These are phyloP conservation scores for Camponotus floridanus DNA, from an alignment of 1,140 invertebrate genomes.

Conservation along the genomic window DNA sequence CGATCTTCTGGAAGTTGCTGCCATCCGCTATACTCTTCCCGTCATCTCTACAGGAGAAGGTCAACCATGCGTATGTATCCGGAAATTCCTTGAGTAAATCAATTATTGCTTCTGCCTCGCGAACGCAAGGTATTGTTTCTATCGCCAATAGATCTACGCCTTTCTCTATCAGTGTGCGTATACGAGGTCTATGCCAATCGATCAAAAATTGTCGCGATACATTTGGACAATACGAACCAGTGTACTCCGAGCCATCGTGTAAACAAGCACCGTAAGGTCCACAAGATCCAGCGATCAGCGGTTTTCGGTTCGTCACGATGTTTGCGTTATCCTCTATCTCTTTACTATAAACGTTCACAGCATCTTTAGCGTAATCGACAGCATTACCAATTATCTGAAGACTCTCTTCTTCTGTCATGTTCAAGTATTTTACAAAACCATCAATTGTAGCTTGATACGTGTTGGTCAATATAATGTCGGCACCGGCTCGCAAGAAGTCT, in stretches of 20 bases:
- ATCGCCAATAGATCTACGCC: constrained; percentile 94
- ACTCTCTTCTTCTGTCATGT: constrained; percentile 88
- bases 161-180: constrained; percentile 91
- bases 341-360: constrained; percentile 87
- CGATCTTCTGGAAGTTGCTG: constrained; percentile 89
- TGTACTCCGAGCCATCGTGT: constrained; percentile 97
- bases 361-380: constrained; percentile 90
- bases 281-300: constrained; percentile 93
- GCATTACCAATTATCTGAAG: constrained; percentile 91
- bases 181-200: constrained; percentile 93
- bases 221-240: constrained; percentile 92
- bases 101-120: constrained; percentile 93
- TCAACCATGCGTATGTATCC: constrained; percentile 92
- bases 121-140: constrained; percentile 95
- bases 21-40: constrained; percentile 90
- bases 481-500: constrained; percentile 93
- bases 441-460: constrained; percentile 96
- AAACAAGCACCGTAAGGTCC: constrained; percentile 96
- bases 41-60: constrained; percentile 93
- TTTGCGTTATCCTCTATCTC: constrained; percentile 81
- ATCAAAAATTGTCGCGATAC: constrained; percentile 90
- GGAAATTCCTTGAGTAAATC: constrained; percentile 92
- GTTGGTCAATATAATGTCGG: constrained; percentile 94
- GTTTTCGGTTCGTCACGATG: constrained; percentile 78
- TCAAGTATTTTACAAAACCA: constrained; percentile 92